Base-by-base conservation (phyloP, 2,113 vertebrate species). In the Gymnocephalus cernua region DNA sequence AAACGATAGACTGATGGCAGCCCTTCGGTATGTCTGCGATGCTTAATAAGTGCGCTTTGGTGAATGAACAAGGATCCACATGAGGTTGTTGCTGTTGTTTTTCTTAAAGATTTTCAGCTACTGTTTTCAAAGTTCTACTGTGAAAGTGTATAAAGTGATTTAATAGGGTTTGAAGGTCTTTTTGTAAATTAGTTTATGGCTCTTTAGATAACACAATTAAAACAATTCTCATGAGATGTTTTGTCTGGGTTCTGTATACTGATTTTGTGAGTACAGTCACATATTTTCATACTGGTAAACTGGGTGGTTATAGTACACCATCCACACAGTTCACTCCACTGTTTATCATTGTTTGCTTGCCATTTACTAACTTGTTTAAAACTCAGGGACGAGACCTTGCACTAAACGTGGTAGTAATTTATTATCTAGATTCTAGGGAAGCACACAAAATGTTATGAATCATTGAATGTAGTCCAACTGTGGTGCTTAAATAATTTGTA, bases 121-220 rank as follows among this genome's bases (percentile, higher is more conserved):
- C 70, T 77, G 58, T 81, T 83, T 86, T 85, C 44, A 74, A 82
- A 77, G 58, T 72, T 63, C 25, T 47, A 72, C 76, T 91, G 87
- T 88, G 87, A 87, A 79, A 56, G 80, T 77, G 29, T 82, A 73
- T 58, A 35, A 47, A 18, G 48, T 54, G 9, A 62, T 57, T 85
- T 70, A 45, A 64, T 76, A 67, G 29, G 23, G 72, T 90, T 82
- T 82, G n/a, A 74, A 74, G 58, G 15, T 74, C 6, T 86, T 87
- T 87, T 85, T 77, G 57, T 85, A 86, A 63, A 50, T 75, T 21
- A 63, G 45, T 72, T 65, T 57, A 14, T 70, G 61, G 9, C 8
- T 86, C 79, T 89, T 85, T 80, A 84, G 64, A 67, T 27, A 54
- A 81, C 66, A 79, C 63, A 57, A 88, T 74, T 77, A 91, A 92